Evolutionary conservation across 2,888 invertebrate species (phyloP).

Genomic region (Xanthorhoe designata): DNA sequence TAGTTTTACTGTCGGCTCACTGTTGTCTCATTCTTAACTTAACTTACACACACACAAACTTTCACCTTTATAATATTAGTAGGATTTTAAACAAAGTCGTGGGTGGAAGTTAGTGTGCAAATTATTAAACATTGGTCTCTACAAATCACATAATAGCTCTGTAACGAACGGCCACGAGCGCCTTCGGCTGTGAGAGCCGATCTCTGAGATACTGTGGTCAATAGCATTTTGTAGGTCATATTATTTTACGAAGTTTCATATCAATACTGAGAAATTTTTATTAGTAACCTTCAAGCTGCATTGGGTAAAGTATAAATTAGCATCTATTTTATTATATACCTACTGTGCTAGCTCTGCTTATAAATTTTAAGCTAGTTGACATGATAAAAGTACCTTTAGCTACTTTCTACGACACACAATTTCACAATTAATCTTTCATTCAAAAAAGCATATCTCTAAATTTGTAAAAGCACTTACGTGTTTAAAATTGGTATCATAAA

Average conservation of each 20-base stretch:
- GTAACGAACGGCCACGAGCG: conserved; percentile 56
- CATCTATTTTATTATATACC: too few relatives aligned
- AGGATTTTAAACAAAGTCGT: background rate
- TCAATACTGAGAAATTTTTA: too few relatives aligned
- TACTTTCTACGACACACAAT: background rate
- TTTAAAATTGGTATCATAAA: conserved; percentile 16
- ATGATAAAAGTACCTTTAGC: background rate
- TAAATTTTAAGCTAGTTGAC: background rate
- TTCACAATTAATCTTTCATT: background rate
- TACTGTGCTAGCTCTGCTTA: too few relatives aligned
- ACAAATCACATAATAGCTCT: conserved; percentile 39
- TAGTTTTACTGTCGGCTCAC: too few relatives aligned
- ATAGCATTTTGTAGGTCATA: too few relatives aligned
- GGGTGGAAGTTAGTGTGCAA: conserved; percentile 2
- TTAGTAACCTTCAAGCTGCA: too few relatives aligned
- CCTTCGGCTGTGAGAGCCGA: conserved; percentile 73
- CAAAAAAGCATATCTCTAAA: background rate
- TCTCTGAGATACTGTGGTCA: conserved; percentile 22
- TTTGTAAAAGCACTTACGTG: conserved; percentile 7
- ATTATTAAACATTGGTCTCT: conserved; percentile 27
- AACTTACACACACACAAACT: too few relatives aligned
- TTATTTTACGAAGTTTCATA: too few relatives aligned
- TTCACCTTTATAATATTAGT: too few relatives aligned
- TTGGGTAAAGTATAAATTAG: too few relatives aligned
- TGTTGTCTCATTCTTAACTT: too few relatives aligned